Evolutionary conservation across 2,888 invertebrate genomes (phyloP), one percentile per base, ranked within the genome.

Genomic region (Cephus runcator): DNA sequence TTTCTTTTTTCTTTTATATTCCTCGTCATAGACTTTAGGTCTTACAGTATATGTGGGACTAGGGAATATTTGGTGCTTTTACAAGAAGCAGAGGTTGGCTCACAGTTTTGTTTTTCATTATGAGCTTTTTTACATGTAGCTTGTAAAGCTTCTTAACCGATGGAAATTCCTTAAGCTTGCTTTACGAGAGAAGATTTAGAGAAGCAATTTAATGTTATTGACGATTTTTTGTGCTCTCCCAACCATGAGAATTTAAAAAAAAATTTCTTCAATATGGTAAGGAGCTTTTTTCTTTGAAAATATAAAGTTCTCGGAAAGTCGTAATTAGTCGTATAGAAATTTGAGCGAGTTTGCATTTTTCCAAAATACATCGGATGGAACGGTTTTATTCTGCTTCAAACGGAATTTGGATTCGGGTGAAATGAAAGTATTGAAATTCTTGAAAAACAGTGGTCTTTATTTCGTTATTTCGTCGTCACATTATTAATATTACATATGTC

Each of bases 371-470:
- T 9, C 9, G 23, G 15, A 56, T 2, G 23, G 9, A 56, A 56
- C 2, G 6, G 23, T 9, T 23, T 9, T 9, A 23, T 23, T 23
- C 23, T 56, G 23, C 0, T 56, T 56, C 0, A 1, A 23, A 15
- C 9, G 40, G 40, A 56, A 56, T 23, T 15, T 15, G 40, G 40
- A 23, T 56, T 56, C 2, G 56, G 56, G 56, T 56, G 56, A 56
- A 56, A 23, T 9, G 56, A 56, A 9, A 0, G 23, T 56, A 23
- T 23, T 23, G 23, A 9, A 23, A 23, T 23, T 56, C 56, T 87
- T 87, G 84, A 81, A 87, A 87, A 87, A 87, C 83, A 81, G 84
- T 86, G 83, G 84, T 81, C 78, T 87, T 84, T 87, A 87, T 87
- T 87, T 85, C 79, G 80, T 84, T 81, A 85, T 84, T 81, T 82